Percentiles rank a stretch among this genome's conserved stretches.
Conservation (phyloP, 2,797 vertebrate genomes). For the Pelochelys cantorii region DNA sequence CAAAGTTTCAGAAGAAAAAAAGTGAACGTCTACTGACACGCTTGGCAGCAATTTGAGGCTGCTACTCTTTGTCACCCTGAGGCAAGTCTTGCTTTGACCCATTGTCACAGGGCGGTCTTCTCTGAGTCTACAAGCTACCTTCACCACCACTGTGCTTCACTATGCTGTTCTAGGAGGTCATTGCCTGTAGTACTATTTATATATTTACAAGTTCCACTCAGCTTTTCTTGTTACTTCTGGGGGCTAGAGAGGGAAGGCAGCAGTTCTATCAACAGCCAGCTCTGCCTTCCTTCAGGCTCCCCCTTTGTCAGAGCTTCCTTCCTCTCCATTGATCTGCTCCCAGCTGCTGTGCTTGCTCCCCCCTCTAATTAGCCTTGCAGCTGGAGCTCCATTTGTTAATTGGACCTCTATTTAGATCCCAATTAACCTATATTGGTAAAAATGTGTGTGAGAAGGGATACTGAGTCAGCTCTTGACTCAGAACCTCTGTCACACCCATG, state of each 20-base stretch:
- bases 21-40: neutral
- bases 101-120: neutral
- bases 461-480: neutral
- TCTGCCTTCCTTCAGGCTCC: neutral
- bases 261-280: neutral
- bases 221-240: neutral
- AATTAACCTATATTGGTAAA: neutral
- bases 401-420: neutral
- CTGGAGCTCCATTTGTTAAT: neutral
- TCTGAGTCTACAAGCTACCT: neutral
- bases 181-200: neutral
- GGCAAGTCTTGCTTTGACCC: neutral
- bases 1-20: neutral
- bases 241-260: neutral
- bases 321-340: neutral
- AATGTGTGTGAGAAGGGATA: neutral
- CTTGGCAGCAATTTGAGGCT: neutral
- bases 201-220: neutral
- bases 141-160: neutral
- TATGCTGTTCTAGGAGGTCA: neutral
- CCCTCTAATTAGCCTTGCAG: neutral
- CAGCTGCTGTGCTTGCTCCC: neutral
- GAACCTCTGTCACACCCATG: neutral
- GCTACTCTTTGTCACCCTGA: accelerated
- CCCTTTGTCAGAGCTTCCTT: neutral